Conservation (phyloP, 2,113 vertebrate species). For the Mormoops blainvillei region DNA sequence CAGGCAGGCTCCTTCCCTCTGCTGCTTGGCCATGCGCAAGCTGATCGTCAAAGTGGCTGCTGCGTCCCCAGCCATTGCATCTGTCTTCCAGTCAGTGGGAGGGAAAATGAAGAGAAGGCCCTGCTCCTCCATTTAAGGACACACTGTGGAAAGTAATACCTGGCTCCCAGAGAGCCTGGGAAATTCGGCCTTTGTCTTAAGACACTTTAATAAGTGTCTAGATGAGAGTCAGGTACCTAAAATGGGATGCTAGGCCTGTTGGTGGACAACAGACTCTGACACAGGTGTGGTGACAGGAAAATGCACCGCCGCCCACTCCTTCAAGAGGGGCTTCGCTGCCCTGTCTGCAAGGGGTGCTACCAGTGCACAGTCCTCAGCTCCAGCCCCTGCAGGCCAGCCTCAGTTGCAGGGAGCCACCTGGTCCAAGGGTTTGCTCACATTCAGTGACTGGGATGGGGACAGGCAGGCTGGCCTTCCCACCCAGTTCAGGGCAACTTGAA, state of each 20-base stretch:
- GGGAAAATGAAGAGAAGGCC: background rate
- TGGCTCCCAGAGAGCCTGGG: background rate
- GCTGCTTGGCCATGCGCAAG: background rate
- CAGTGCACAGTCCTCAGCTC: background rate
- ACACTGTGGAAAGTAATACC: background rate
- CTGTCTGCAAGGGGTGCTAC: background rate
- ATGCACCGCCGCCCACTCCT: background rate
- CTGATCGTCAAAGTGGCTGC: background rate
- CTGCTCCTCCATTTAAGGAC: background rate
- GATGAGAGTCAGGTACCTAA: background rate
- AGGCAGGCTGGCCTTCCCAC: background rate
- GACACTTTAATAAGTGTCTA: background rate
- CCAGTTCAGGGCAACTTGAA: background rate
- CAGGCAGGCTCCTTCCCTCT: background rate
- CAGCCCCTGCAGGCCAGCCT: background rate
- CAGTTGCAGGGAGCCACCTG: background rate
- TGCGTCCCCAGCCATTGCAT: background rate
- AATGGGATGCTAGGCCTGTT: background rate
- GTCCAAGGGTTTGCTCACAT: background rate
- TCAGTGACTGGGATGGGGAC: background rate
- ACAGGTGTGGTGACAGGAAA: background rate
- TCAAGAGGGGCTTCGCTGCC: background rate
- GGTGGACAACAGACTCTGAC: background rate
- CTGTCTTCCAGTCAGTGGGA: background rate
- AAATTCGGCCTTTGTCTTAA: background rate